phyloP scores from a whole-genome alignment of 2,113 vertebrate genomes.

The Corythaixoides concolor region DNA sequence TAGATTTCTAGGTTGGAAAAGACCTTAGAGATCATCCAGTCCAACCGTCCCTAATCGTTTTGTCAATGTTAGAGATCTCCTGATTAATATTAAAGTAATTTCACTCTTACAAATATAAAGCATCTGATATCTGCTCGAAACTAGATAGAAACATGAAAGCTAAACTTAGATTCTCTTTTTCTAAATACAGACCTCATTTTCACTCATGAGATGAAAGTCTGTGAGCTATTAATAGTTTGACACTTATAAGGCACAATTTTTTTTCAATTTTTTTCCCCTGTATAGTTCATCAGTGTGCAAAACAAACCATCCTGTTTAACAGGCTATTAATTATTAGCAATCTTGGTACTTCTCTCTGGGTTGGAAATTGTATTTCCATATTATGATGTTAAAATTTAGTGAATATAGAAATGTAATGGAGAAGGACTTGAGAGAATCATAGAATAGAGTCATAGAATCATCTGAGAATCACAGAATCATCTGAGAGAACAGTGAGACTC shows the following conservation, averaged over 20 bases:
- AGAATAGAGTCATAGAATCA: too few relatives aligned
- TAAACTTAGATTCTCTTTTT: background rate
- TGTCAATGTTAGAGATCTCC: background rate
- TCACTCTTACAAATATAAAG: background rate
- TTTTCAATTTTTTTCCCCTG: rapidly evolving
- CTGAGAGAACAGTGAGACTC: background rate
- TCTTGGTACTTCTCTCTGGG: background rate
- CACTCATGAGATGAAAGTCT: background rate
- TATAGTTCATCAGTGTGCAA: background rate
- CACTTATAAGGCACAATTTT: background rate
- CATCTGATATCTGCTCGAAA: background rate
- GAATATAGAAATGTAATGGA: background rate
- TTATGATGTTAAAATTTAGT: background rate
- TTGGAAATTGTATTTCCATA: background rate
- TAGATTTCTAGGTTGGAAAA: too few relatives aligned
- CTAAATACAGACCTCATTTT: background rate
- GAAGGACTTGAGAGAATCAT: background rate
- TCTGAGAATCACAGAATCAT: too few relatives aligned
- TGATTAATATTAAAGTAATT: background rate
- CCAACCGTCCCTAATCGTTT: too few relatives aligned
- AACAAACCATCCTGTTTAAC: background rate
- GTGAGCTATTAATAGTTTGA: background rate
- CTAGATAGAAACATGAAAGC: background rate
- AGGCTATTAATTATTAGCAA: background rate
- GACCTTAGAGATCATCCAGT: too few relatives aligned